These are phyloP conservation scores for Salarias fasciatus DNA, from an alignment of 2,797 vertebrate genomes.

Conservation along the genomic window DNA sequence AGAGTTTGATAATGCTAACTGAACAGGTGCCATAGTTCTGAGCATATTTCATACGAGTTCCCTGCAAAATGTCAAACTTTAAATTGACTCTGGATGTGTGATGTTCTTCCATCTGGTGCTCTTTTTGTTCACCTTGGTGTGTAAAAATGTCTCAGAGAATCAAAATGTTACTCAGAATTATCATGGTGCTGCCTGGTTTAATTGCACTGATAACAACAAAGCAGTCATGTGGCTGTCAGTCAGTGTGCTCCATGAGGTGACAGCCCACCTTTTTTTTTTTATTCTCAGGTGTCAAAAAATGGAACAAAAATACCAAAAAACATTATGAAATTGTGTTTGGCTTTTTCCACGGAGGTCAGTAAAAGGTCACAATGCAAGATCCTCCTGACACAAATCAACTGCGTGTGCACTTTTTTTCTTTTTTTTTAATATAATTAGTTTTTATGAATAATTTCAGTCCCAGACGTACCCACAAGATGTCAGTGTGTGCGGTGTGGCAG, in stretches of 20 bases:
- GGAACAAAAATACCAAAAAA: conserved; percentile 2
- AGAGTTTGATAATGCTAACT: conserved; percentile 23
- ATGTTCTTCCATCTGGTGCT: conserved; percentile 28
- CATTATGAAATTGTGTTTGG: background rate
- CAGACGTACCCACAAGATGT: conserved; percentile 65
- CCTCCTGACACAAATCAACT: background rate
- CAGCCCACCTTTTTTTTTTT: background rate
- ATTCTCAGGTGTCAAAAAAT: conserved; percentile 1
- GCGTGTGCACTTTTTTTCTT: background rate
- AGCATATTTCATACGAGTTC: conserved; percentile 42
- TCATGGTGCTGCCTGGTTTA: conserved; percentile 28
- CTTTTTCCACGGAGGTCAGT: background rate
- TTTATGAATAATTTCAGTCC: conserved; percentile 21
- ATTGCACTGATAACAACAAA: conserved; percentile 35
- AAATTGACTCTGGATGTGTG: conserved; percentile 45
- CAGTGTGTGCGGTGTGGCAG: conserved; percentile 41
- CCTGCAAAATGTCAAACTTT: conserved; percentile 46
- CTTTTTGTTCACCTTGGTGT: conserved; percentile 25
- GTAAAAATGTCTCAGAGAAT: conserved; percentile 30
- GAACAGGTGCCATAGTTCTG: conserved; percentile 51
- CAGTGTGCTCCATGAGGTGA: conserved; percentile 2
- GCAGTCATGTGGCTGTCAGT: conserved; percentile 37
- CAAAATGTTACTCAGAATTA: conserved; percentile 26
- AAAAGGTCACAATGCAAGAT: conserved; percentile 2
- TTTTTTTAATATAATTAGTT: conserved; percentile 11